phyloP scores from a whole-genome alignment of 1,140 invertebrate species.

The Saccostrea cuccullata region DNA sequence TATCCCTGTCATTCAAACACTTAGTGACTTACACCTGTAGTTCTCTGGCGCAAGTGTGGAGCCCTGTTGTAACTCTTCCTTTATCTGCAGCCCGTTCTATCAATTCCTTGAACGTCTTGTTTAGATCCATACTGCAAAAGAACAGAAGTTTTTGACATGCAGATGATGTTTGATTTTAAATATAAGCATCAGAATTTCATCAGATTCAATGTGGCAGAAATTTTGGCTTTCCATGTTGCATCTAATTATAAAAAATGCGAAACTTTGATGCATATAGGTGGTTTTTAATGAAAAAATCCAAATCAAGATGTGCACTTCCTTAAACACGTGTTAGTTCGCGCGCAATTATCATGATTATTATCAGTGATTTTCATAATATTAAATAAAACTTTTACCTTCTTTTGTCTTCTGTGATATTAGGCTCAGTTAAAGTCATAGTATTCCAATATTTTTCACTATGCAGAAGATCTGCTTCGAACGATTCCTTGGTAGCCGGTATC shows the following conservation, averaged over 20 bases:
- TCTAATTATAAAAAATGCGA: background rate
- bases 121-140: conserved; percentile 4
- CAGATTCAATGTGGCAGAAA: background rate
- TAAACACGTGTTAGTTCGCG: too few relatives aligned
- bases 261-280: background rate
- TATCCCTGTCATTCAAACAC: background rate
- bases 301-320: too few relatives aligned
- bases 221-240: background rate
- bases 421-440: conserved; percentile 11
- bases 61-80: conserved; percentile 8
- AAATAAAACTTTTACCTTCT: background rate
- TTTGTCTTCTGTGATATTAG: background rate
- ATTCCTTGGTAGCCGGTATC: background rate
- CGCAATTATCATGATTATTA: background rate
- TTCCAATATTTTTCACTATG: background rate
- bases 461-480: background rate
- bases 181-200: conserved; percentile 12
- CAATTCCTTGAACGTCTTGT: conserved; percentile 21
- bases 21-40: conserved; percentile 42
- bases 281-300: too few relatives aligned
- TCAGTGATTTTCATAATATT: background rate
- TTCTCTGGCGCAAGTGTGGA: background rate
- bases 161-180: background rate
- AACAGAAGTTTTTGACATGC: background rate
- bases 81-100: background rate